Conservation (phyloP, 2,797 vertebrate species). For the Anabacerthia variegaticeps region DNA sequence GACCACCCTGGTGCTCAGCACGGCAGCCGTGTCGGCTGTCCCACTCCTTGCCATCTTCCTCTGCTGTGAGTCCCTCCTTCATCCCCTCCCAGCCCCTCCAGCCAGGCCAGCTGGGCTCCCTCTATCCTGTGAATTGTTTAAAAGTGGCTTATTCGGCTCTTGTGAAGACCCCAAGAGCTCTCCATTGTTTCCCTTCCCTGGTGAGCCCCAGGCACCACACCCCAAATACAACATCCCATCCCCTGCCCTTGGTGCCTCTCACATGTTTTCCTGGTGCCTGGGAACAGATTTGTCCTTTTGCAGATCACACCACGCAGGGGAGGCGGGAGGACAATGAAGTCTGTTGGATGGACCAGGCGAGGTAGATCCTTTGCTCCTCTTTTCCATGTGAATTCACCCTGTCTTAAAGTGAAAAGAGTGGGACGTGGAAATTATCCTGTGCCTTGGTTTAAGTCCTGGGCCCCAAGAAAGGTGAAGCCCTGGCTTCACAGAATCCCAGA, state of each 20-base stretch:
- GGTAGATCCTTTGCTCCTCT: not conserved
- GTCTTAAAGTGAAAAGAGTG: rapidly evolving
- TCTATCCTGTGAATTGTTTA: rapidly evolving
- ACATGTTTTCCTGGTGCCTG: rapidly evolving
- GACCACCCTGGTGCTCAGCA: not conserved
- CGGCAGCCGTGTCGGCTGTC: not conserved
- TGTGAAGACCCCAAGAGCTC: not conserved
- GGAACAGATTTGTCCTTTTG: not conserved
- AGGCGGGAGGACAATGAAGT: rapidly evolving
- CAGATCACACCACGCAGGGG: not conserved
- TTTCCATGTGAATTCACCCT: rapidly evolving
- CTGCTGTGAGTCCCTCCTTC: constrained; percentile 20
- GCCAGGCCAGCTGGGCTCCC: rapidly evolving
- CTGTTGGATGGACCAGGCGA: rapidly evolving
- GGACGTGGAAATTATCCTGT: not conserved
- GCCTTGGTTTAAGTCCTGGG: not conserved
- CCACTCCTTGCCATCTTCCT: constrained; percentile 31
- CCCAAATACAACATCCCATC: rapidly evolving
- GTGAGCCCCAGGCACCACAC: not conserved
- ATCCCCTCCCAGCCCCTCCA: rapidly evolving
- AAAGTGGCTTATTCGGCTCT: not conserved
- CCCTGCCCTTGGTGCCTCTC: rapidly evolving
- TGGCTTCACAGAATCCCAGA: not conserved
- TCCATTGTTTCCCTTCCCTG: rapidly evolving
- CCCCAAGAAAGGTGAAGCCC: not conserved